Evolutionary conservation across 2,888 invertebrate genomes (phyloP).

Genomic region (Andrena bicolor): DNA sequence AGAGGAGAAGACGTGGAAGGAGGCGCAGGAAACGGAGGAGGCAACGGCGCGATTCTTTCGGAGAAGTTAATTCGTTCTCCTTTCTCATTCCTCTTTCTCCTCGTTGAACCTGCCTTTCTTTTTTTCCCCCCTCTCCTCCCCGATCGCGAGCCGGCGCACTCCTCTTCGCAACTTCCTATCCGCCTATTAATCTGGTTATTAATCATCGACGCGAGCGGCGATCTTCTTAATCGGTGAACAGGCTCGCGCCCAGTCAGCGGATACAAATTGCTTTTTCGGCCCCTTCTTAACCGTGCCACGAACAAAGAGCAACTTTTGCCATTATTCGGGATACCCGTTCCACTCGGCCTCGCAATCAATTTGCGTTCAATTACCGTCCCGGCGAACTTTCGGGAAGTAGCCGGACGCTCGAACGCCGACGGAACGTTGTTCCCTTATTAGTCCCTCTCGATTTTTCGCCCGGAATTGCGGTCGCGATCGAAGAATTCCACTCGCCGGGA

Average conservation of each 20-base stretch:
- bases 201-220: constrained; percentile 78
- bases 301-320: constrained; percentile 54
- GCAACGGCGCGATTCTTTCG: constrained; percentile 38
- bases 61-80: constrained; percentile 45
- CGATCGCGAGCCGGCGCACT: constrained; percentile 38
- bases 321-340: constrained; percentile 44
- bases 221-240: constrained; percentile 76
- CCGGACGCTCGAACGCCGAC: constrained; percentile 6
- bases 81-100: not conserved
- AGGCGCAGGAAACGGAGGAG: constrained; percentile 27
- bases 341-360: constrained; percentile 38
- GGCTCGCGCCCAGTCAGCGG: constrained; percentile 68
- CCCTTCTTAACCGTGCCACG: constrained; percentile 48
- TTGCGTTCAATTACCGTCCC: constrained; percentile 37
- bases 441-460: not conserved
- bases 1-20: constrained; percentile 7
- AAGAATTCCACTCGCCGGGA: not conserved
- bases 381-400: not conserved
- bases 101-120: constrained; percentile 4
- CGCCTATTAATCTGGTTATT: constrained; percentile 81
- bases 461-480: not conserved
- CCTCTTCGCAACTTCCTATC: constrained; percentile 72
- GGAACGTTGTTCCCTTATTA: constrained; percentile 1
- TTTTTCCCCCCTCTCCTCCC: constrained; percentile 11
- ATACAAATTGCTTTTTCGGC: constrained; percentile 59